Percentiles rank a stretch among this genome's conserved stretches.
Evolutionary conservation across 2,888 invertebrate genomes (phyloP).

Genomic region (Coenonympha glycerion): DNA sequence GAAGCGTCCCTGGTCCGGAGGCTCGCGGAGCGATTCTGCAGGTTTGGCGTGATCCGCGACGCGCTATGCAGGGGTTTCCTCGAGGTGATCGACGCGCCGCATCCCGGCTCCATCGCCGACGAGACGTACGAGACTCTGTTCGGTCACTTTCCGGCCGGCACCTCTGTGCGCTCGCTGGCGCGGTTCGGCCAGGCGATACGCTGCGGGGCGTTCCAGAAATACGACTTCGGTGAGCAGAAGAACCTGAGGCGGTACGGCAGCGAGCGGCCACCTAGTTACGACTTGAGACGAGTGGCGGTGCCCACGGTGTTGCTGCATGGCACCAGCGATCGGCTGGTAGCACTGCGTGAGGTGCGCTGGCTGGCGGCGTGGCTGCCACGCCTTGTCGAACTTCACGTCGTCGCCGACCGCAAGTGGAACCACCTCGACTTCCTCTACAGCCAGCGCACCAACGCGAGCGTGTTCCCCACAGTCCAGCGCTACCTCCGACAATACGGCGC

Average conservation of each 20-base stretch:
- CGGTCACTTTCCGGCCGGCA: constrained; percentile 42
- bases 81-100: background rate
- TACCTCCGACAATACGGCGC: constrained; percentile 5
- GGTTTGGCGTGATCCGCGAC: background rate
- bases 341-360: constrained; percentile 34
- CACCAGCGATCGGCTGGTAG: constrained; percentile 38
- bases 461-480: constrained; percentile 6
- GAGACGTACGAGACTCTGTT: constrained; percentile 25
- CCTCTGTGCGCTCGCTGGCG: constrained; percentile 39
- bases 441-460: background rate
- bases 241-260: constrained; percentile 39
- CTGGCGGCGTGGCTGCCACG: constrained; percentile 36
- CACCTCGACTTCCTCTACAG: constrained; percentile 42
- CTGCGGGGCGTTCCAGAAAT: constrained; percentile 35
- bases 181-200: constrained; percentile 38
- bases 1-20: background rate
- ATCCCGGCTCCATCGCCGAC: constrained; percentile 14
- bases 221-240: constrained; percentile 38
- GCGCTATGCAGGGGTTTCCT: background rate
- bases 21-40: background rate
- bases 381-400: constrained; percentile 24
- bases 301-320: constrained; percentile 37
- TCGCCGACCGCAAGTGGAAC: constrained; percentile 30
- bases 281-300: constrained; percentile 39
- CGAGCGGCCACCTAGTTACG: constrained; percentile 38